These are phyloP conservation scores for Pterois miles DNA, from an alignment of 2,797 vertebrate species.

Conservation along the genomic window DNA sequence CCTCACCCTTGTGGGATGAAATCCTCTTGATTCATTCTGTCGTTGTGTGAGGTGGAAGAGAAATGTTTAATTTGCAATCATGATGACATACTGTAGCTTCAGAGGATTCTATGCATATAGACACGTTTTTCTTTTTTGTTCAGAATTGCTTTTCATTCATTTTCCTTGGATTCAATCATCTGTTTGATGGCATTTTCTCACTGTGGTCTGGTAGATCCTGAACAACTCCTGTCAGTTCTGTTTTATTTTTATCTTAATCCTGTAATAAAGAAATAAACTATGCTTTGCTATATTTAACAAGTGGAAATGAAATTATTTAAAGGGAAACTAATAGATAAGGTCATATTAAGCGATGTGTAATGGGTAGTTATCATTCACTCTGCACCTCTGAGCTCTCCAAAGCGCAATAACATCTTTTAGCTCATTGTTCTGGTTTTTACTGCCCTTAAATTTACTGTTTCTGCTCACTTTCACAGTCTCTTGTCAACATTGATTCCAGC, in stretches of 20 bases:
- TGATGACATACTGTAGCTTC: conserved; percentile 18
- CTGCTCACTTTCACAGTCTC: background rate
- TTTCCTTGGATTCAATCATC: background rate
- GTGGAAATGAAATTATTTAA: background rate
- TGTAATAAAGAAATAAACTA: background rate
- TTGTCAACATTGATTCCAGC: background rate
- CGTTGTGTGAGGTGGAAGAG: conserved; percentile 38
- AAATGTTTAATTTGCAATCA: conserved; percentile 51
- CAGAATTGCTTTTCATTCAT: conserved; percentile 20
- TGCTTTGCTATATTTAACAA: background rate
- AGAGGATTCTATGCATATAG: background rate
- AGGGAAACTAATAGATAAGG: background rate
- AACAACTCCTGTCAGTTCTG: background rate
- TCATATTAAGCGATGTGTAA: background rate
- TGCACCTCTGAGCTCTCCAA: too few relatives aligned
- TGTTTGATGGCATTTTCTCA: background rate
- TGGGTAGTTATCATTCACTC: too few relatives aligned
- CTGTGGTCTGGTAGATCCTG: background rate
- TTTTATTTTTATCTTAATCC: background rate
- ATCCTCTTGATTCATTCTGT: conserved; percentile 45
- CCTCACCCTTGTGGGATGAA: background rate
- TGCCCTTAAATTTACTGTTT: background rate
- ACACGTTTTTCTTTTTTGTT: background rate
- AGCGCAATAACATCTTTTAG: too few relatives aligned
- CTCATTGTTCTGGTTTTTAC: background rate